These are phyloP conservation scores for Paradisaea rubra DNA, from an alignment of 2,113 vertebrate species.

Conservation along the genomic window DNA sequence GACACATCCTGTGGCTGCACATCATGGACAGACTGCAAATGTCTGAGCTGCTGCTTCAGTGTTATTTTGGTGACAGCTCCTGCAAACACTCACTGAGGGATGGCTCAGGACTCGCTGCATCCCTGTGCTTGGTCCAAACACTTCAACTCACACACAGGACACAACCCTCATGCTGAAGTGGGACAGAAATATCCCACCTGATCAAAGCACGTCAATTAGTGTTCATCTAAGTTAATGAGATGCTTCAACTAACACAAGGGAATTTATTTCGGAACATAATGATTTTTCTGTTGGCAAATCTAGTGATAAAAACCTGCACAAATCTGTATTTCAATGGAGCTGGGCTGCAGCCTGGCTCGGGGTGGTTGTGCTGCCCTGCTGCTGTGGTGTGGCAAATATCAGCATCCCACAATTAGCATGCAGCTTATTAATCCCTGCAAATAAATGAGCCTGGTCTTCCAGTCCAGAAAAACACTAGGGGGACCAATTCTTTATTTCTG, in stretches of 20 bases:
- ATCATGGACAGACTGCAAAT: neutral
- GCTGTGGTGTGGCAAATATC: neutral
- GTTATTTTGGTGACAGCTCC: neutral
- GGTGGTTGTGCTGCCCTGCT: neutral
- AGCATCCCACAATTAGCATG: neutral
- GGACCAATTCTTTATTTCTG: constrained; percentile 53
- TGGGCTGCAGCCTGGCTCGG: neutral
- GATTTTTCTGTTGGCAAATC: neutral
- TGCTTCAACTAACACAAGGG: neutral
- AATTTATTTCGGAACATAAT: neutral
- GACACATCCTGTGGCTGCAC: rapidly evolving
- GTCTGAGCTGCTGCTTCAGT: rapidly evolving
- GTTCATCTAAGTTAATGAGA: neutral
- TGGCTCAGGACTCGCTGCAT: neutral
- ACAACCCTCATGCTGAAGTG: neutral
- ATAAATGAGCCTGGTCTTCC: neutral
- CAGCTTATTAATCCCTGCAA: neutral
- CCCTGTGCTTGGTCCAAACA: neutral
- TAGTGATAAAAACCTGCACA: neutral
- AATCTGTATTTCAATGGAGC: neutral
- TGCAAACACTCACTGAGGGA: rapidly evolving
- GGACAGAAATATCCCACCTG: neutral
- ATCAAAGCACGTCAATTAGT: neutral
- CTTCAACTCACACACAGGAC: neutral
- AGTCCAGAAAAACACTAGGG: constrained; percentile 45